These are phyloP conservation scores for Allygus modestus DNA, from an alignment of 2,888 invertebrate genomes.

Conservation along the genomic window DNA sequence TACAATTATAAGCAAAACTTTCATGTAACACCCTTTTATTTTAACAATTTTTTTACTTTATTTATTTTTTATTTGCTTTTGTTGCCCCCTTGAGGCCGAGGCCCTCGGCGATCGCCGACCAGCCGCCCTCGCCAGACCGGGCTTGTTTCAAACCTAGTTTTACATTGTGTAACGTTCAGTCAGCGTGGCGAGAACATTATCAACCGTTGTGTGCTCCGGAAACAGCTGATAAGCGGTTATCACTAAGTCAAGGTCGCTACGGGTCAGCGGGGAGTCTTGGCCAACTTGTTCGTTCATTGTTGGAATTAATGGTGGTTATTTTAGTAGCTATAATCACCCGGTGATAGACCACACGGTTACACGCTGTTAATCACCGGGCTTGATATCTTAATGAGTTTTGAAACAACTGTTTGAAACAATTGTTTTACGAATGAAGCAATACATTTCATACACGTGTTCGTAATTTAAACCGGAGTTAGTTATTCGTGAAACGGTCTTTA, in stretches of 20 bases:
- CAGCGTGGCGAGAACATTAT: slow-evolving; percentile 7
- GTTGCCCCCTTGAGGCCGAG: too few species aligned
- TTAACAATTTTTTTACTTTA: too few species aligned
- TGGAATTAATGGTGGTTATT: slow-evolving; percentile 14
- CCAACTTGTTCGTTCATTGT: slow-evolving; percentile 16
- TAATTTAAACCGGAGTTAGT: not conserved
- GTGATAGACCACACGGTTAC: not conserved
- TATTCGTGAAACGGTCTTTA: not conserved
- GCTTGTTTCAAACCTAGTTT: not conserved
- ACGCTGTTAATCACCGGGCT: not conserved
- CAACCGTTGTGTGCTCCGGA: slow-evolving; percentile 30
- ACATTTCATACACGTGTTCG: not conserved
- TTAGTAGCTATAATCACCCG: not conserved
- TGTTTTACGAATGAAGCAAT: slow-evolving; percentile 12
- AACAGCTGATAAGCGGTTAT: slow-evolving; percentile 45
- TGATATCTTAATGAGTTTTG: slow-evolving; percentile 40
- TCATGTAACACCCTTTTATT: too few species aligned
- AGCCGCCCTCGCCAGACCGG: too few species aligned
- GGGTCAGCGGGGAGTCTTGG: slow-evolving; percentile 40
- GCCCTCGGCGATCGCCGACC: too few species aligned
- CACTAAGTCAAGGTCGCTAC: slow-evolving; percentile 40
- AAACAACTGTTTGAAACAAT: slow-evolving; percentile 9
- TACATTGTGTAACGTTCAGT: too few species aligned
- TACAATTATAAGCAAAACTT: too few species aligned
- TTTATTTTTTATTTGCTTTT: too few species aligned